phyloP scores from a whole-genome alignment of 2,888 invertebrate genomes.

The Artemia sp. region DNA sequence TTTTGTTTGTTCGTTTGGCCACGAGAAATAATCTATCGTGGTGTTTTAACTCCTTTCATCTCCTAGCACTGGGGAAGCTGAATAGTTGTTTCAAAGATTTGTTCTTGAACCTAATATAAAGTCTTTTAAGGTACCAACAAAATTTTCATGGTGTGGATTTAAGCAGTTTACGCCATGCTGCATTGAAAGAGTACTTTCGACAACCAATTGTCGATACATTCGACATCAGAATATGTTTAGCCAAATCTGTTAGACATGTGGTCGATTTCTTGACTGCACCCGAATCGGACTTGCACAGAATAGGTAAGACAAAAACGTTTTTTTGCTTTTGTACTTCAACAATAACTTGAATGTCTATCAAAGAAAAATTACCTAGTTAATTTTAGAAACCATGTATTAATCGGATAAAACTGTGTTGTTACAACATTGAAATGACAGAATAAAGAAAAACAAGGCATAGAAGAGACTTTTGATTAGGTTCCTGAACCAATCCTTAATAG shows the following conservation, averaged over 20 bases:
- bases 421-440: too few relatives aligned
- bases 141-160: constrained; percentile 96
- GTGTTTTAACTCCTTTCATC: background rate
- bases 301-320: constrained; percentile 36
- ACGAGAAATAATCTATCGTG: background rate
- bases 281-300: constrained; percentile 83
- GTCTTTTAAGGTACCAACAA: constrained; percentile 54
- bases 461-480: too few relatives aligned
- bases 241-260: constrained; percentile 76
- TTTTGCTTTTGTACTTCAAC: too few relatives aligned
- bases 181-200: constrained; percentile 90
- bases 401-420: too few relatives aligned
- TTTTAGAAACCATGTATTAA: too few relatives aligned
- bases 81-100: constrained; percentile 10
- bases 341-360: too few relatives aligned
- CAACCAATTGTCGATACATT: constrained; percentile 98
- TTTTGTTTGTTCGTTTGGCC: too few relatives aligned
- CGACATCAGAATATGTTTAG: constrained; percentile 90
- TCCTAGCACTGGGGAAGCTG: background rate
- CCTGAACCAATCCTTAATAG: too few relatives aligned
- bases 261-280: constrained; percentile 82
- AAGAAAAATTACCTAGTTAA: too few relatives aligned
- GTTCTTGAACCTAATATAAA: constrained; percentile 5
- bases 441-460: too few relatives aligned
- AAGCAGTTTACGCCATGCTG: constrained; percentile 71